Evolutionary conservation across 2,888 invertebrate genomes (phyloP).

Genomic region (Pristionchus arcanus): DNA sequence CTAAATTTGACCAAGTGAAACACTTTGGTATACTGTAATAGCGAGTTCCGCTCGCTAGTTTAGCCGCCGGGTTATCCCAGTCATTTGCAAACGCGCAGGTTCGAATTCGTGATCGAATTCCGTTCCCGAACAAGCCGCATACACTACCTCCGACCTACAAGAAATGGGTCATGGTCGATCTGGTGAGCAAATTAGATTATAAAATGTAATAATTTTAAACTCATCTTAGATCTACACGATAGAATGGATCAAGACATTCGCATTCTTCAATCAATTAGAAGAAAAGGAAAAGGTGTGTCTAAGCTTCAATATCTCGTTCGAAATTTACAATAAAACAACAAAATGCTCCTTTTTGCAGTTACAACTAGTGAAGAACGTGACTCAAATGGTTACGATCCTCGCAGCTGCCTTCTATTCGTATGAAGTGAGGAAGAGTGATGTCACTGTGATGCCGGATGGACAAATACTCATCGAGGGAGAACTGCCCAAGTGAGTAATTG

Average conservation of each 20-base stretch:
- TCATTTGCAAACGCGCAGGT: too few relatives aligned
- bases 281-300: slow-evolving; percentile 22
- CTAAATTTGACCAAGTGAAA: too few relatives aligned
- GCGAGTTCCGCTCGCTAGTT: too few relatives aligned
- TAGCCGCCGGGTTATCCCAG: too few relatives aligned
- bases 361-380: slow-evolving; percentile 24
- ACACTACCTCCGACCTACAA: background rate
- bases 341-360: background rate
- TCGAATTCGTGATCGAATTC: slow-evolving; percentile 10
- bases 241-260: slow-evolving; percentile 36
- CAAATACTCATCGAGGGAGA: background rate
- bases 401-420: slow-evolving; percentile 2
- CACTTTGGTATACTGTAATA: too few relatives aligned
- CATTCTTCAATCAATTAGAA: slow-evolving; percentile 3
- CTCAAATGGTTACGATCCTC: slow-evolving; percentile 4
- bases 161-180: slow-evolving; percentile 26
- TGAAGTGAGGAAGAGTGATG: background rate
- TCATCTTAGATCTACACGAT: slow-evolving; percentile 14
- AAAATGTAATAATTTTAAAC: background rate
- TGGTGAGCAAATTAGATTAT: background rate
- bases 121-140: background rate
- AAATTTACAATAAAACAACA: background rate
- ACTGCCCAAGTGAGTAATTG: background rate
- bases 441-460: slow-evolving; percentile 30
- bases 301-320: background rate